Base-by-base conservation (phyloP, 2,888 invertebrate genomes). In the Pilophorus perplexus region DNA sequence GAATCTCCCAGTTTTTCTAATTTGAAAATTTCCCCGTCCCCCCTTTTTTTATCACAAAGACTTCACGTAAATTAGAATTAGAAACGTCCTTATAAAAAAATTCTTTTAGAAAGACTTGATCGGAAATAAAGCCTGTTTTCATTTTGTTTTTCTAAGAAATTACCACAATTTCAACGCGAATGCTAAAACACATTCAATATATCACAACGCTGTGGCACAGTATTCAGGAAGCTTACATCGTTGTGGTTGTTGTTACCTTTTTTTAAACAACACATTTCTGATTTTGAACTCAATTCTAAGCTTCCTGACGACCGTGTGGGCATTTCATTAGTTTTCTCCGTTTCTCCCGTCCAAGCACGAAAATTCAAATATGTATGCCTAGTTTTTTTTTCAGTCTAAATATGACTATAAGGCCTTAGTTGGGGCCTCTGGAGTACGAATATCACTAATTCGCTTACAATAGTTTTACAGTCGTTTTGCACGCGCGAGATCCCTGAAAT, bases 101-200 rank as follows among this genome's bases (percentile, higher is more conserved):
- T 27, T 27, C 27, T 37, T 16, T 10, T 18, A n/a, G 37, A 50
- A 37, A 52, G 59, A 59, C 59, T 46, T 57, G 25, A 22, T 38
- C 42, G 40, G 23, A 46, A 46, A 42, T n/a, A 42, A 42, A 44
- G 20, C 44, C 18, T 44, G 18, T 44, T 46, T 3, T 44, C 23
- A 10, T 22, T 23, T 23, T 12, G 28, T 3, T 4, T 52, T 33
- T 28, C 14, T 52, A 52, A 27, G 18, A 52, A 8, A 20, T 27
- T n/a, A 5, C 12, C 16, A 12, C 46, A 25, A 48, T 25, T 23
- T 23, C 55, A 57, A 52, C 28, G 22, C 42, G 68, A 68, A 68
- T 68, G 65, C 68, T 68, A 68, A 68, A 68, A 68, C 68, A 37
- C 68, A 68, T 68, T 68, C 68, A 68, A 60, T 57, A 22, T 22